phyloP scores from a whole-genome alignment of 2,113 vertebrate genomes.

The Entomyzon cyanotis region DNA sequence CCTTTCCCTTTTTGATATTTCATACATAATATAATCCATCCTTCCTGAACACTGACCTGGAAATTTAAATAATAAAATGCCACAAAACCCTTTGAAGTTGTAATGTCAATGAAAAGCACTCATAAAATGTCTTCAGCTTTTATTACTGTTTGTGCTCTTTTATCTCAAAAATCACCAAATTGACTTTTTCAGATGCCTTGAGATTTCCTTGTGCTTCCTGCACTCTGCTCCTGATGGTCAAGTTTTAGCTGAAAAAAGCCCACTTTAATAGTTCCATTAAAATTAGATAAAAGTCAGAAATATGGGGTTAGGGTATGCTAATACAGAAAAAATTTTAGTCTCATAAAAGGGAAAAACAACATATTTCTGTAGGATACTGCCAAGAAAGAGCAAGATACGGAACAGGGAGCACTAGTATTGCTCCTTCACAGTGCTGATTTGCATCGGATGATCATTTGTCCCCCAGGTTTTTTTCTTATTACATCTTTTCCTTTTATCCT shows the following conservation, averaged over 20 bases:
- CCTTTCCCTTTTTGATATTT: constrained; percentile 29
- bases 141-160: constrained; percentile 40
- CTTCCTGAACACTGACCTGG: constrained; percentile 1
- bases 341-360: neutral
- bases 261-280: constrained; percentile 2
- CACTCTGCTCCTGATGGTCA: neutral
- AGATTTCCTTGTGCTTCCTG: constrained; percentile 14
- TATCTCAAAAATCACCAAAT: constrained; percentile 32
- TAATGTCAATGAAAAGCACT: constrained; percentile 18
- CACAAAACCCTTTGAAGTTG: constrained; percentile 19
- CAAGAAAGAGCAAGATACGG: neutral
- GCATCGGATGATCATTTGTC: neutral
- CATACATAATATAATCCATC: neutral
- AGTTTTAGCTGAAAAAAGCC: neutral
- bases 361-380: neutral
- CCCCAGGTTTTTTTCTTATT: neutral
- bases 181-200: constrained; percentile 1
- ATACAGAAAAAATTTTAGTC: constrained; percentile 3
- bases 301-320: neutral
- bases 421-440: neutral
- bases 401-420: neutral
- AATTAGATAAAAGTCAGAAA: constrained; percentile 16
- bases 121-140: constrained; percentile 23
- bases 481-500: constrained; percentile 32
- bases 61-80: constrained; percentile 38